Conservation (phyloP, 1,140 invertebrate genomes). For the Nasonia vitripennis region DNA sequence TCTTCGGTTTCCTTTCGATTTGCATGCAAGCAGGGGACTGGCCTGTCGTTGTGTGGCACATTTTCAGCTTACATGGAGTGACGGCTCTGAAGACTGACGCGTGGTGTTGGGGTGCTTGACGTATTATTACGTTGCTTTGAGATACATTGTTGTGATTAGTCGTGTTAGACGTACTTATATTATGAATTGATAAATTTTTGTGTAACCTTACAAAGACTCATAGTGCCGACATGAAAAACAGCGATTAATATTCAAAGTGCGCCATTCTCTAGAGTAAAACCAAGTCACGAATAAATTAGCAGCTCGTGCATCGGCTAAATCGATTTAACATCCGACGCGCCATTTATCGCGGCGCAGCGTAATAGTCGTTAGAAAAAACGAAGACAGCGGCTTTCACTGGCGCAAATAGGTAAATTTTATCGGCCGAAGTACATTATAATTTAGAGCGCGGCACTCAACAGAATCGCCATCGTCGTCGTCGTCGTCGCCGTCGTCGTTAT, state of each 20-base stretch:
- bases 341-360: not conserved
- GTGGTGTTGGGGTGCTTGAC: too few species aligned
- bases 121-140: too few species aligned
- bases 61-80: too few species aligned
- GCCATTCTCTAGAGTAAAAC: not conserved
- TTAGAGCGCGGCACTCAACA: not conserved
- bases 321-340: not conserved
- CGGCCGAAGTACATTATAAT: not conserved
- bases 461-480: not conserved
- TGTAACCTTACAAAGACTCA: not conserved
- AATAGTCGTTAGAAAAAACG: not conserved
- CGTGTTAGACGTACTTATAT: too few species aligned
- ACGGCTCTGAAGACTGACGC: too few species aligned
- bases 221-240: not conserved
- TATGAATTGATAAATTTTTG: too few species aligned
- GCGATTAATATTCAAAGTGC: not conserved
- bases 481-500: not conserved
- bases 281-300: not conserved
- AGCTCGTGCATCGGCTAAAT: not conserved
- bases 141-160: too few species aligned
- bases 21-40: not conserved
- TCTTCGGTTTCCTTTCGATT: conserved; percentile 26
- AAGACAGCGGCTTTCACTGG: not conserved
- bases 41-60: too few species aligned
- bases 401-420: not conserved